Evolutionary conservation across 2,888 invertebrate genomes (phyloP), one percentile per base, ranked within the genome.

Genomic region (Oxyteleia sp.): DNA sequence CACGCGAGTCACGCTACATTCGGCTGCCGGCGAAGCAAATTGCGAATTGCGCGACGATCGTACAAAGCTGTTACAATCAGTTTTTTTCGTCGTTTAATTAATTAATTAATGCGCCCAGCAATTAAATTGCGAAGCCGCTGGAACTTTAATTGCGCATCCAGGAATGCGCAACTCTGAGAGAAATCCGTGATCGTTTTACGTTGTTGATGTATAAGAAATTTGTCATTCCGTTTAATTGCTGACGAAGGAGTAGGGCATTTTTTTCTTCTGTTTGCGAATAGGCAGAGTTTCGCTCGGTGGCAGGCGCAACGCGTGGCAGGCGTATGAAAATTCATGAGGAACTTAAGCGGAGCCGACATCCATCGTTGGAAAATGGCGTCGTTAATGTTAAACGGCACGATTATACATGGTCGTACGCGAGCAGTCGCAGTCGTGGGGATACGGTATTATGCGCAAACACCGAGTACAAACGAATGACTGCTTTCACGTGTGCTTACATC

Each of bases 311-410:
- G 76, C 64, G 69, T 71, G 74, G 51, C 74, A 71, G 41, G 20
- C 75, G 85, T 90, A 92, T 92, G 90, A 92, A 92, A 92, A 92
- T 92, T 89, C 91, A 92, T 92, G 91, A 92, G 90, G 88, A 84
- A 86, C 81, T 90, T 88, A 89, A 90, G 89, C 88, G 87, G 88
- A 85, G 87, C 88, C 89, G 91, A 91, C 91, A 91, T 91, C 90
- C 91, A 90, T 91, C 91, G 68, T 83, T 88, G 88, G 90, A 92
- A 93, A 92, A 92, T 92, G 92, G 91, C 91, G 91, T 92, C 92
- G 92, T 93, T 92, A 92, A 91, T 89, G 90, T 91, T 91, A 92
- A 93, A 91, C 90, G 92, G 90, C 90, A 87, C 89, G 89, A 92
- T 92, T 91, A 93, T 90, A 89, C 87, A 75, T 84, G 71, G 71